Evolutionary conservation across 2,113 vertebrate genomes (phyloP).

Genomic region (Columba livia): DNA sequence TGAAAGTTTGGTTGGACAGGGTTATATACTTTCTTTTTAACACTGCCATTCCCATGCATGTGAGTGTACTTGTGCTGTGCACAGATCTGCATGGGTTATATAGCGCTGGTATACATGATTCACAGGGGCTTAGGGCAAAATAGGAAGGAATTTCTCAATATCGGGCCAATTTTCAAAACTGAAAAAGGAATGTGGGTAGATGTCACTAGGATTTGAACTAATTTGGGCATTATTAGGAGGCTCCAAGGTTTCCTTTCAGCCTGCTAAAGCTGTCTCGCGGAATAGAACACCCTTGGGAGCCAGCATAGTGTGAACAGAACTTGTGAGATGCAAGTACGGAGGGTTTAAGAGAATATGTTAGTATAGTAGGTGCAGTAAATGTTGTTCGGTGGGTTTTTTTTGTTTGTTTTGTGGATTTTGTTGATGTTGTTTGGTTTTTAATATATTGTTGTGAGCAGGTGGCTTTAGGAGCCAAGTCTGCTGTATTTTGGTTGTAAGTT

Average conservation of each 20-base stretch:
- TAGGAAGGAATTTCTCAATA: not conserved
- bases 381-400: too few species aligned
- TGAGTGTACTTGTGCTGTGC: not conserved
- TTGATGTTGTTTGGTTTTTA: not conserved
- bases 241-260: not conserved
- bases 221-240: not conserved
- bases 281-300: rapidly evolving
- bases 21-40: constrained; percentile 36
- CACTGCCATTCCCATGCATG: not conserved
- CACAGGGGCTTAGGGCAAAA: not conserved
- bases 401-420: too few species aligned
- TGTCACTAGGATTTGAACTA: not conserved
- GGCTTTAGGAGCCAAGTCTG: not conserved
- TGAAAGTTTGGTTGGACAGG: not conserved
- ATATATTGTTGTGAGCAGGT: not conserved
- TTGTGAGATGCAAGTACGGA: not conserved
- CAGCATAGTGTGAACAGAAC: not conserved
- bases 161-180: not conserved
- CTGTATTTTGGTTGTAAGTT: not conserved
- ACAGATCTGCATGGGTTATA: not conserved
- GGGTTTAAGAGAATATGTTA: not conserved
- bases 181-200: not conserved
- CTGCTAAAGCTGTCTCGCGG: not conserved
- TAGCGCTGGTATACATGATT: not conserved
- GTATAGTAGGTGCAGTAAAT: not conserved